phyloP scores from a whole-genome alignment of 2,797 vertebrate genomes.

The Eurystomus glaucurus region DNA sequence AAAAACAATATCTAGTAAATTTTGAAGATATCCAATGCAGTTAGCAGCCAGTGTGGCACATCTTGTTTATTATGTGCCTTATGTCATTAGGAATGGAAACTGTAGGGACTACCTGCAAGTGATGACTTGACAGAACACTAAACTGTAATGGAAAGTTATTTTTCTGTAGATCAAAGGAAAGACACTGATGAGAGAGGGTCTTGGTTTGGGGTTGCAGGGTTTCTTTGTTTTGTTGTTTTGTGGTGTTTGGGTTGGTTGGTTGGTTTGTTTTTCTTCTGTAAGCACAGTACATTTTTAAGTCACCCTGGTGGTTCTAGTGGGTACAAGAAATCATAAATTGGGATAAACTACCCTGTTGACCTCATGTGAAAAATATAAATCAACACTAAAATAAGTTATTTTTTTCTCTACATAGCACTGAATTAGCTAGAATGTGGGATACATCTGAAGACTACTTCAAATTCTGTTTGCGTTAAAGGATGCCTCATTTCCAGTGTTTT shows the following conservation, averaged over 20 bases:
- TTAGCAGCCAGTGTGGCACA: neutral
- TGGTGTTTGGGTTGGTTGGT: too few species aligned
- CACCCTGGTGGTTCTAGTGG: neutral
- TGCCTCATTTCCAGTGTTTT: neutral
- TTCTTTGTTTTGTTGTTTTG: neutral
- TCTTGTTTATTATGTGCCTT: neutral
- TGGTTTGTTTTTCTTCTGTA: neutral
- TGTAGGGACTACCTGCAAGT: neutral
- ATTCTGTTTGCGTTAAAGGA: neutral
- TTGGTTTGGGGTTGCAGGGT: neutral
- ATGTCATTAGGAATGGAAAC: neutral
- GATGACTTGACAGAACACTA: neutral
- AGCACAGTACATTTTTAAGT: neutral
- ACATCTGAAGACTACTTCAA: neutral
- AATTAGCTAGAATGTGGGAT: neutral
- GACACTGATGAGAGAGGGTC: neutral
- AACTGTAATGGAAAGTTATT: neutral
- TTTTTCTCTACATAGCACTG: neutral
- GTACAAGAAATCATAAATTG: neutral
- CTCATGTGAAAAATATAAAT: neutral
- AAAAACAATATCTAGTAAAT: neutral
- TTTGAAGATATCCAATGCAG: neutral
- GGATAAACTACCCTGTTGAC: neutral
- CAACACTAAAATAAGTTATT: neutral
- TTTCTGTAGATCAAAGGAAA: neutral